These are phyloP conservation scores for Sebastes hubbsi DNA, from an alignment of 2,797 vertebrate species.

Conservation along the genomic window DNA sequence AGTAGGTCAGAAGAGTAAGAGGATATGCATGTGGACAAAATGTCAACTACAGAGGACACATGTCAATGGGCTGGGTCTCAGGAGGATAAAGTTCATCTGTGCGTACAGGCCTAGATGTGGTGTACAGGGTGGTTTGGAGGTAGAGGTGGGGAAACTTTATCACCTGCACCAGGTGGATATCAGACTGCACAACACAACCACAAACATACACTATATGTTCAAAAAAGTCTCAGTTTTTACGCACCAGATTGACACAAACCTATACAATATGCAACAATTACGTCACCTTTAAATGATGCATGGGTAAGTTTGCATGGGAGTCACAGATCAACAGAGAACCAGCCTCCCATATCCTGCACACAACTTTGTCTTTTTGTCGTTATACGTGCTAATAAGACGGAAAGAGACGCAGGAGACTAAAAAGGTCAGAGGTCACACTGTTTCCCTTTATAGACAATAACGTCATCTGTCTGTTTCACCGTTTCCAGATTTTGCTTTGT, in stretches of 20 bases:
- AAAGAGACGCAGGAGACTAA: not conserved
- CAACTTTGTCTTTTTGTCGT: not conserved
- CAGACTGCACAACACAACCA: not conserved
- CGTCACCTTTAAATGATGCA: not conserved
- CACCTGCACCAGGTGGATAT: not conserved
- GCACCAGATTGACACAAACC: not conserved
- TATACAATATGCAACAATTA: not conserved
- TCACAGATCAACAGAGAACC: not conserved
- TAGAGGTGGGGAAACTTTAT: not conserved
- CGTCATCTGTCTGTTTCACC: not conserved
- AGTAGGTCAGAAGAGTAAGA: too few relatives aligned
- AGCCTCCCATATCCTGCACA: not conserved
- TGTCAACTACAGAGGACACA: too few relatives aligned
- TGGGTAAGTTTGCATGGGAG: not conserved
- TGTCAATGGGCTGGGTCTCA: too few relatives aligned
- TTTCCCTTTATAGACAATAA: not conserved
- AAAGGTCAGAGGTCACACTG: conserved; percentile 47
- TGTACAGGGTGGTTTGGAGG: not conserved
- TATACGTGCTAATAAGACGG: too few relatives aligned
- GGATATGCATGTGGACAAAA: too few relatives aligned
- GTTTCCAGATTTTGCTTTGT: not conserved
- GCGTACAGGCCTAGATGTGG: not conserved
- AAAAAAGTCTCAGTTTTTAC: not conserved
- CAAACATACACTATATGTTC: not conserved
- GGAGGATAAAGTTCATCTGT: not conserved